Percentiles rank a stretch among this genome's conserved stretches.
These are phyloP conservation scores for Echinometra lucunter DNA, from an alignment of 53 echinoderm and acorn worm species.

Conservation along the genomic window DNA sequence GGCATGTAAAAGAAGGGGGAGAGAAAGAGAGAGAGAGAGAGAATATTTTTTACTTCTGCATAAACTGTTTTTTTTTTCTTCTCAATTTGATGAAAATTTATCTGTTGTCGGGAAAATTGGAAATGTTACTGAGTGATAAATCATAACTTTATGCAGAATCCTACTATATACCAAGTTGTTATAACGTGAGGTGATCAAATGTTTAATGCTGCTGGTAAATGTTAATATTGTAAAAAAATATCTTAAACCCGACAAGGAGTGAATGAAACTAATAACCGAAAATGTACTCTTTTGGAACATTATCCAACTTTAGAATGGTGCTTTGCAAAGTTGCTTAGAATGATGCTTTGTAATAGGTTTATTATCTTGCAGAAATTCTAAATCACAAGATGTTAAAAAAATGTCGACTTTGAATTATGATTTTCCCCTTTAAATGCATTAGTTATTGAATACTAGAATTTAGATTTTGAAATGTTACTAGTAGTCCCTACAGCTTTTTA, in stretches of 20 bases:
- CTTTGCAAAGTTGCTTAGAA: background rate
- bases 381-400: background rate
- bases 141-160: background rate
- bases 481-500: background rate
- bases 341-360: background rate
- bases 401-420: background rate
- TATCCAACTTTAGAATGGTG: background rate
- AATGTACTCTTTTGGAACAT: background rate
- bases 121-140: background rate
- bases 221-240: background rate
- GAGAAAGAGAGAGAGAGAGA: constrained; percentile 6
- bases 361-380: background rate
- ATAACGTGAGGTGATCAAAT: background rate
- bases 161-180: background rate
- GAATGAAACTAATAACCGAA: background rate
- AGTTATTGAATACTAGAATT: background rate
- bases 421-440: background rate
- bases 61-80: background rate
- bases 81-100: background rate
- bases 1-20: background rate
- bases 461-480: background rate
- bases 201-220: background rate
- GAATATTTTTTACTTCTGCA: background rate
- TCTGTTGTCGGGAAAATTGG: background rate
- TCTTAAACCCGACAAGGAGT: background rate